phyloP scores from a whole-genome alignment of 2,888 invertebrate species.

The Ennomos erosarius region DNA sequence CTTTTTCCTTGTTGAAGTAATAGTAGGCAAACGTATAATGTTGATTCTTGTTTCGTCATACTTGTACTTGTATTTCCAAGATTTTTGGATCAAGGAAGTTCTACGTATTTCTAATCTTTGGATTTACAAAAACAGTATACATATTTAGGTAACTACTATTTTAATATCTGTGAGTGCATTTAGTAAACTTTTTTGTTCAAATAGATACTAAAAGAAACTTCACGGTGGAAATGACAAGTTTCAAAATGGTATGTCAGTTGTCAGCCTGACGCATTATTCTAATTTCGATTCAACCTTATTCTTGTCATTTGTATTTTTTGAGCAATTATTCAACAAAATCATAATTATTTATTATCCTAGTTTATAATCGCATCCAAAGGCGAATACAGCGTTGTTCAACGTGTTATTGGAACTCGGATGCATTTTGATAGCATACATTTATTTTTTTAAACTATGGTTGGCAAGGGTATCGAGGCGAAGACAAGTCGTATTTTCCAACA shows the following conservation, averaged over 20 bases:
- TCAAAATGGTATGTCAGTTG: conserved; percentile 11
- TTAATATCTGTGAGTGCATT: too few relatives aligned
- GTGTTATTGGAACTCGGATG: conserved; percentile 46
- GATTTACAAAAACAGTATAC: too few relatives aligned
- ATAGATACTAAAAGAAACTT: not conserved
- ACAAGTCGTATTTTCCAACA: conserved; percentile 79
- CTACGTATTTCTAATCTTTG: too few relatives aligned
- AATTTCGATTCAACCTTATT: conserved; percentile 38
- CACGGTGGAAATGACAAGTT: conserved; percentile 8
- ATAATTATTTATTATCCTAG: conserved; percentile 47
- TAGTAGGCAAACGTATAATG: too few relatives aligned
- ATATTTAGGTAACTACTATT: too few relatives aligned
- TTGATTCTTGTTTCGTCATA: too few relatives aligned
- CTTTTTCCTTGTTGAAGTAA: too few relatives aligned
- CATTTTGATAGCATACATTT: conserved; percentile 53
- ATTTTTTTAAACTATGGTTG: conserved; percentile 67
- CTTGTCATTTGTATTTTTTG: conserved; percentile 61
- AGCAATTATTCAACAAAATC: conserved; percentile 60
- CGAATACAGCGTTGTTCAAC: conserved; percentile 46
- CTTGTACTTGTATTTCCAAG: too few relatives aligned
- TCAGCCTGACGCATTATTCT: conserved; percentile 27
- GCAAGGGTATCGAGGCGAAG: conserved; percentile 70
- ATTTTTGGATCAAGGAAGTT: too few relatives aligned
- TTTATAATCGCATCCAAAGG: conserved; percentile 52
- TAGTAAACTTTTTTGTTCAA: not conserved